Percentiles rank a stretch among this genome's conserved stretches.
These are phyloP conservation scores for Eucriotettix oculatus DNA, from an alignment of 2,888 invertebrate species.

Conservation along the genomic window DNA sequence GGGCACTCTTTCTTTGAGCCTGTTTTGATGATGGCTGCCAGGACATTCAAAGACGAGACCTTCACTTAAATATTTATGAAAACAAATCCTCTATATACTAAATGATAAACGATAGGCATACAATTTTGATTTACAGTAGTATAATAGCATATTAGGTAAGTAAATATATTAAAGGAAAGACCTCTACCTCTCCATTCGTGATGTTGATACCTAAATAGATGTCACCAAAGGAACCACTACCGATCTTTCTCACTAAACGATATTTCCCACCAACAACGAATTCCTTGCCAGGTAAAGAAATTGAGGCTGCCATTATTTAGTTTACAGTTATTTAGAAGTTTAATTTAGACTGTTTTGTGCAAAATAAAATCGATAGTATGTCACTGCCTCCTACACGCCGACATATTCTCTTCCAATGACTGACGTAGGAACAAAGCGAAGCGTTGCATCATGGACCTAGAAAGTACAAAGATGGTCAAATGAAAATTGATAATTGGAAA, in stretches of 20 bases:
- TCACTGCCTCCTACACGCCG: slow-evolving; percentile 36
- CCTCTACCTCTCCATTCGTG: slow-evolving; percentile 70
- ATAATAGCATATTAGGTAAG: no score
- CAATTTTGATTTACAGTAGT: no score
- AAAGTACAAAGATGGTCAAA: no score
- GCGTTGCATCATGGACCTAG: slow-evolving; percentile 3
- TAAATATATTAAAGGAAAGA: neutral
- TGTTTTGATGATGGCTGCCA: neutral
- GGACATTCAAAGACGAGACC: neutral
- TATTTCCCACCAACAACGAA: slow-evolving; percentile 84
- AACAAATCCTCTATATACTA: no score
- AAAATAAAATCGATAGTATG: slow-evolving; percentile 19
- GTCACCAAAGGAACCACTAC: slow-evolving; percentile 98
- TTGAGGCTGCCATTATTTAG: slow-evolving; percentile 9
- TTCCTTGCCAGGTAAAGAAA: slow-evolving; percentile 33
- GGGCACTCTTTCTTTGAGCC: neutral
- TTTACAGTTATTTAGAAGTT: slow-evolving; percentile 3
- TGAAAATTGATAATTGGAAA: no score
- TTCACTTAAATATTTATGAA: neutral
- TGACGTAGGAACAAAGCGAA: slow-evolving; percentile 13
- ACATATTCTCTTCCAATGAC: slow-evolving; percentile 30
- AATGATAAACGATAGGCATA: no score
- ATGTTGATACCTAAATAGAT: slow-evolving; percentile 91
- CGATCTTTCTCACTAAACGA: slow-evolving; percentile 89
- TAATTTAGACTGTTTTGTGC: slow-evolving; percentile 11